These are phyloP conservation scores for Lytechinus variegatus DNA, from an alignment of 35 echinoderm and acorn worm species.

Conservation along the genomic window DNA sequence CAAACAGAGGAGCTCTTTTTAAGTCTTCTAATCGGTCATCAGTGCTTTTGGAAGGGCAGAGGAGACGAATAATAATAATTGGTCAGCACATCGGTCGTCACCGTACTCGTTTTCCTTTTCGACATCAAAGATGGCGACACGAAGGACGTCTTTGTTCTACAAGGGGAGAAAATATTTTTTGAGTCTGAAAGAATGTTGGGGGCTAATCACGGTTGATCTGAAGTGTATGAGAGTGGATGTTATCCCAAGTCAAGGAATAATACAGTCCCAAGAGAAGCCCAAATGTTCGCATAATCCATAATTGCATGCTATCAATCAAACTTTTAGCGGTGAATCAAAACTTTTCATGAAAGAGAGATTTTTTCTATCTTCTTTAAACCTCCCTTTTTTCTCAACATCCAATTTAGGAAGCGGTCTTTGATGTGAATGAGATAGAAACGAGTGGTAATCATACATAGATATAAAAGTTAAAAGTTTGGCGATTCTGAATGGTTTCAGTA, in stretches of 20 bases:
- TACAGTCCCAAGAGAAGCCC: not conserved
- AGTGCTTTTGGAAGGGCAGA: not conserved
- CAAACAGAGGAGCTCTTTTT: not conserved
- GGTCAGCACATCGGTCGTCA: not conserved
- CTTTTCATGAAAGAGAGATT: constrained; percentile 18
- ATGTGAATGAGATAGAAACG: not conserved
- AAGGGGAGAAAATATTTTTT: not conserved
- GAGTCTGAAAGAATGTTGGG: not conserved
- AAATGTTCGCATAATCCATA: constrained; percentile 45
- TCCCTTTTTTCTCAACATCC: not conserved
- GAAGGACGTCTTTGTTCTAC: not conserved
- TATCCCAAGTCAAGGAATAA: not conserved
- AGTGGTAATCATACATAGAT: not conserved
- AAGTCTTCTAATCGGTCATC: not conserved
- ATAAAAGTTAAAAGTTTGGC: not conserved
- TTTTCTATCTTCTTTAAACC: not conserved
- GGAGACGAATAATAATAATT: not conserved
- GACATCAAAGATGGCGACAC: not conserved
- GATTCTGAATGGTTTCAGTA: no score
- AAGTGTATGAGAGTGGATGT: not conserved
- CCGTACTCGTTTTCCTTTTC: not conserved
- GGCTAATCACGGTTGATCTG: not conserved
- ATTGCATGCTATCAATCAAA: constrained; percentile 44
- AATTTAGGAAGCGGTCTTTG: not conserved
- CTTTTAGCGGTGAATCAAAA: constrained; percentile 21